phyloP scores from a whole-genome alignment of 2,888 invertebrate genomes.

The Suillia variegata region DNA sequence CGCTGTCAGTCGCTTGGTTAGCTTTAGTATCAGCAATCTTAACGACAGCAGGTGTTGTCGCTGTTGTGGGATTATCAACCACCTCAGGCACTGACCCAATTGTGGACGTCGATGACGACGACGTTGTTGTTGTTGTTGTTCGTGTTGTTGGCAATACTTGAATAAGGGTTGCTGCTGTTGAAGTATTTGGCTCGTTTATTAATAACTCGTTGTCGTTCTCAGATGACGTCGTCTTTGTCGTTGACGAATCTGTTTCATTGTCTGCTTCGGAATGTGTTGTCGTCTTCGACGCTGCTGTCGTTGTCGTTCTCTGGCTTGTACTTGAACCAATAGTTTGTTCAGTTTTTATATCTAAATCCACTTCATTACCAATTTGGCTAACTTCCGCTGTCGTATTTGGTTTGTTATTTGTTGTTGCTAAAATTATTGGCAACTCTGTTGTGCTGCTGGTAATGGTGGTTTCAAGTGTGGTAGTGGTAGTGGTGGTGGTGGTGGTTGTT shows the following conservation, averaged over 20 bases:
- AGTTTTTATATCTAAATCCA: conserved; percentile 29
- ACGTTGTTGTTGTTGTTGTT: too few relatives aligned
- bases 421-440: conserved; percentile 6
- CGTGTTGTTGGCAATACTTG: conserved; percentile 4
- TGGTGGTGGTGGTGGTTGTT: conserved; percentile 20
- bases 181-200: background rate
- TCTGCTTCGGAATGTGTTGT: conserved; percentile 26
- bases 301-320: conserved; percentile 29
- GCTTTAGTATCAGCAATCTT: background rate
- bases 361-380: conserved; percentile 50
- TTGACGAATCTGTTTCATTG: conserved; percentile 21
- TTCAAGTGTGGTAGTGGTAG: conserved; percentile 24
- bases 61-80: conserved; percentile 24
- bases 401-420: conserved; percentile 22
- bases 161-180: conserved; percentile 11
- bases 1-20: background rate
- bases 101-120: conserved; percentile 19
- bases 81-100: conserved; percentile 23
- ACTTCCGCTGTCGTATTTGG: conserved; percentile 41
- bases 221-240: conserved; percentile 17
- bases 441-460: too few relatives aligned
- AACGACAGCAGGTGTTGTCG: conserved; percentile 15
- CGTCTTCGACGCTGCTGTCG: conserved; percentile 1
- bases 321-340: conserved; percentile 16
- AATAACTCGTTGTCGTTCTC: too few relatives aligned